Evolutionary conservation across 2,888 invertebrate species (phyloP).

Genomic region (Protophormia terraenovae): DNA sequence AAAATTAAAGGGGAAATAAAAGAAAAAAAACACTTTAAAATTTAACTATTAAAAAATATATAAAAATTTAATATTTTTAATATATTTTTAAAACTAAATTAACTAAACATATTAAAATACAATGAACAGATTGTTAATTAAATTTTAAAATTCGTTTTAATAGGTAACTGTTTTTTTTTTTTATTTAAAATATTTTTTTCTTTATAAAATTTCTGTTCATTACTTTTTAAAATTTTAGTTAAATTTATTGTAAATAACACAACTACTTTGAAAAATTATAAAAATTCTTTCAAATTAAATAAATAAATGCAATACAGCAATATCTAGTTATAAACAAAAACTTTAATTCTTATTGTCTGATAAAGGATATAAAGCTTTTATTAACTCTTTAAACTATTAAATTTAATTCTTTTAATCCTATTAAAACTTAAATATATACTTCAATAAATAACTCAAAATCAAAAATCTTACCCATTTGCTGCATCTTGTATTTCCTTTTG

Average conservation of each 20-base stretch:
- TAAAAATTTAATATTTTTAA: neutral
- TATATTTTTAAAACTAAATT: neutral
- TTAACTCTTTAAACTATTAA: neutral
- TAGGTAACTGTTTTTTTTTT: too few species aligned
- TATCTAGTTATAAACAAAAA: constrained; percentile 7
- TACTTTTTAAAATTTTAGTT: neutral
- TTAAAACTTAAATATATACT: neutral
- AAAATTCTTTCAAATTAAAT: neutral
- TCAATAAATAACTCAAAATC: neutral
- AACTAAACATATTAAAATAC: neutral
- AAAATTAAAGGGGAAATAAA: constrained; percentile 27
- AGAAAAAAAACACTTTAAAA: neutral
- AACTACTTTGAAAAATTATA: neutral
- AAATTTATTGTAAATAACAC: neutral
- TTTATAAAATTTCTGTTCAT: neutral
- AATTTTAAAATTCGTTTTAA: too few species aligned
- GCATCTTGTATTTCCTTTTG: constrained; percentile 94
- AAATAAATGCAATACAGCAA: constrained; percentile 50
- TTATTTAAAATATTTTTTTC: too few species aligned
- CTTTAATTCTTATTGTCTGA: neutral
- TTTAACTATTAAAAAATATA: neutral
- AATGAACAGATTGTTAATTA: neutral
- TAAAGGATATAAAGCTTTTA: neutral
- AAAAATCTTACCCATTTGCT: constrained; percentile 88
- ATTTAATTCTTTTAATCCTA: neutral